Evolutionary conservation across 2,113 vertebrate species (phyloP), one percentile per base, ranked within the genome.

Genomic region (Oenanthe oenanthe): DNA sequence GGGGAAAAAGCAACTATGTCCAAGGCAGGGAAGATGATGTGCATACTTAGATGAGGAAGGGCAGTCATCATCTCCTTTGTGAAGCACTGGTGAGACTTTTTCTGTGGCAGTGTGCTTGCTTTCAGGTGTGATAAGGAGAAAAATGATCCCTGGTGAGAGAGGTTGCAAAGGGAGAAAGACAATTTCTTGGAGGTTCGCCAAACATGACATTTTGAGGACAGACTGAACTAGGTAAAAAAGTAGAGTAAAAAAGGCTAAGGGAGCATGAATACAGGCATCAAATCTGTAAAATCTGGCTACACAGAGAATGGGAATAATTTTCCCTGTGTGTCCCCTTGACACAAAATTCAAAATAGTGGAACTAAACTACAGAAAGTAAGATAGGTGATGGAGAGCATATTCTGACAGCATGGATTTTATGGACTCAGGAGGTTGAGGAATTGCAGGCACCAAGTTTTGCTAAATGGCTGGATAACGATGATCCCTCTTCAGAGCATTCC

Each of bases 81-180:
- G 36, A 66, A 53, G 36, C 36, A 3, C 4, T 12, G 9, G 15
- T 63, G 57, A 82, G 82, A 36, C 13, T 42, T 76, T 16, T 45
- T 22, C 51, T 80, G 40, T 14, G 21, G 3, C 40, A 17, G 3
- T 31, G 5, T 57, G 9, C 50, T 76, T 0, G 0, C 17, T 75
- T 82, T 51, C 6, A 8, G 11, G 6, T 47, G 12, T 26, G 12
- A 20, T 42, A 42, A 78, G 10, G 40, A 60, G n/a, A 48, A 82
- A 47, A 36, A 26, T 9, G 10, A 43, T 29, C 10, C 13, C 45
- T 34, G 3, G 13, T 34, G 19, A 50, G 50, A 68, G 50, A 61
- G 2, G 5, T 28, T 79, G 17, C 26, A 63, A 42, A 62, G 26
- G 32, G 17, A 74, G 32, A 13, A 34, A 63, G 62, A 56, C 5